phyloP scores from a whole-genome alignment of 2,888 invertebrate species.

The Spatulosminthurus flaviceps region DNA sequence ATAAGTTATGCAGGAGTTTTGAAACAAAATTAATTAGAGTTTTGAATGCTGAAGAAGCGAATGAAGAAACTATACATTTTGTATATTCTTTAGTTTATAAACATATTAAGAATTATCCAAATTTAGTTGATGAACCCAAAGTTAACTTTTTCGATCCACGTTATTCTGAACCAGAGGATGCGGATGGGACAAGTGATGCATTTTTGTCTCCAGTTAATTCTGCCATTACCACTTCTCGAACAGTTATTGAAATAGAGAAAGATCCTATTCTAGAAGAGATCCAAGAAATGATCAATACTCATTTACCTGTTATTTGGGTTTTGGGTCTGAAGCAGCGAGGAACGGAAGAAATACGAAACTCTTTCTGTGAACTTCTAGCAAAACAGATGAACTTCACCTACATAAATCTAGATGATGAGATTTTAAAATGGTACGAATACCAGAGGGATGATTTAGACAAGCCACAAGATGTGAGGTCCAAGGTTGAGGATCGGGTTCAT shows the following conservation, averaged over 20 bases:
- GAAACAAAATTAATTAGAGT: conserved; percentile 53
- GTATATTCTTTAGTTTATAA: conserved; percentile 50
- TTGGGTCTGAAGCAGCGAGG: conserved; percentile 41
- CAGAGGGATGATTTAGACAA: background rate
- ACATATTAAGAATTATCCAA: conserved; percentile 21
- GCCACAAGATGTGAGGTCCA: background rate
- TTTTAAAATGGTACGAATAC: conserved; percentile 30
- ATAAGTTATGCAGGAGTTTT: conserved; percentile 50
- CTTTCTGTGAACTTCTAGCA: conserved; percentile 36
- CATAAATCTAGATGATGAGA: conserved; percentile 46
- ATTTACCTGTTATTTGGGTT: conserved; percentile 48
- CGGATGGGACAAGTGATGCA: conserved; percentile 7
- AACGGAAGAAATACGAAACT: background rate
- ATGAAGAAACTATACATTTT: conserved; percentile 53
- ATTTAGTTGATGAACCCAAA: background rate
- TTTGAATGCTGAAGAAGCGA: conserved; percentile 56
- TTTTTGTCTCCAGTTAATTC: conserved; percentile 26
- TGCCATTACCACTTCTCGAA: background rate
- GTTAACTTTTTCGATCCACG: conserved; percentile 5
- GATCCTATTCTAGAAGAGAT: background rate
- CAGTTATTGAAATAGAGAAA: background rate
- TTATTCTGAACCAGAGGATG: conserved; percentile 5
- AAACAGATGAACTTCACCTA: conserved; percentile 27
- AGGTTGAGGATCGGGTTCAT: background rate
- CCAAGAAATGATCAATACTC: conserved; percentile 22